A percentile compares a stretch with the other conserved stretches of the same genome.
Conservation (phyloP, 2,113 vertebrate genomes). For the Rhombomys opimus region DNA sequence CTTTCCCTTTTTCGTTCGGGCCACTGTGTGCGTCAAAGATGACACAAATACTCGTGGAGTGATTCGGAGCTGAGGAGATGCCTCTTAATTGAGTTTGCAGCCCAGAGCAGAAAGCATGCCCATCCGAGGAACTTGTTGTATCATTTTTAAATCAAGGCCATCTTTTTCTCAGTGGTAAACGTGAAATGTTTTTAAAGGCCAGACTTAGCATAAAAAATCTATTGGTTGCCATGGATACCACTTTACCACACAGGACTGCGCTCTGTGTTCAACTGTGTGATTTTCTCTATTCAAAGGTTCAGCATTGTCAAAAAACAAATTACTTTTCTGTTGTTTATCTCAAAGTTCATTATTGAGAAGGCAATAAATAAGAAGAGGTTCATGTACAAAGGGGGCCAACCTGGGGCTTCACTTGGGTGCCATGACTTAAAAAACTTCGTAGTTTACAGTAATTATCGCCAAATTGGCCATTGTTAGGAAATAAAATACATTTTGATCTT, state of each 20-base stretch:
- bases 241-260: conserved; percentile 91
- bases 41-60: conserved; percentile 75
- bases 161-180: conserved; percentile 91
- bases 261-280: conserved; percentile 89
- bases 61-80: conserved; percentile 77
- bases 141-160: conserved; percentile 93
- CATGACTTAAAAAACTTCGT: conserved; percentile 79
- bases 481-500: conserved; percentile 88
- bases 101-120: conserved; percentile 84
- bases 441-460: conserved; percentile 86
- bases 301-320: conserved; percentile 90
- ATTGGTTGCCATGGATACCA: conserved; percentile 93
- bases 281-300: conserved; percentile 91
- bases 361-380: conserved; percentile 85
- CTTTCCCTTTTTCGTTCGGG: conserved; percentile 59
- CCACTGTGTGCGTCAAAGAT: conserved; percentile 77
- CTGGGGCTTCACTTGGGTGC: conserved; percentile 79
- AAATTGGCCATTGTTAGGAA: conserved; percentile 88
- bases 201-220: conserved; percentile 93
- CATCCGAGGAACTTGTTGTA: conserved; percentile 88
- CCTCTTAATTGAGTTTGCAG: conserved; percentile 89
- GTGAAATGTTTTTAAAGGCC: conserved; percentile 94
- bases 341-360: conserved; percentile 88
- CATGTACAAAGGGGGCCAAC: conserved; percentile 62
- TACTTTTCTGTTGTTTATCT: conserved; percentile 89